Conservation (phyloP, 2,797 vertebrate genomes). For the Menidia menidia region DNA sequence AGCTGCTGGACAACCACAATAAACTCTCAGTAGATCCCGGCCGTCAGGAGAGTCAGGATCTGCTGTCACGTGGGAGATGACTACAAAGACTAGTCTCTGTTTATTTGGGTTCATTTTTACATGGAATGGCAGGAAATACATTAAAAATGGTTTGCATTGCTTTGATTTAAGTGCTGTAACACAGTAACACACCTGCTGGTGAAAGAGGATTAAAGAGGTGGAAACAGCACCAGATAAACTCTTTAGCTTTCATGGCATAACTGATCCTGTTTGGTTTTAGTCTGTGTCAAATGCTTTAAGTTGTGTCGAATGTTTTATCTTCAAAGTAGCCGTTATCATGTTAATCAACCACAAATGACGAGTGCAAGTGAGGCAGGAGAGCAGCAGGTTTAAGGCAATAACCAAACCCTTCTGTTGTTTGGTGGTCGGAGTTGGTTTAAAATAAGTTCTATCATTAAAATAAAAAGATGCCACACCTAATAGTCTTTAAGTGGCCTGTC, state of each 20-base stretch:
- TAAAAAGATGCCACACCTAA: slow-evolving; percentile 15
- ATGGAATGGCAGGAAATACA: slow-evolving; percentile 27
- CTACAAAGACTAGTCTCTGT: slow-evolving; percentile 53
- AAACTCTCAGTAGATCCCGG: slow-evolving; percentile 57
- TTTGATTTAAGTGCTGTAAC: slow-evolving; percentile 55
- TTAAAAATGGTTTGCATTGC: slow-evolving; percentile 45
- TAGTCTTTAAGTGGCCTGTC: slow-evolving; percentile 36
- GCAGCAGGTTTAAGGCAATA: slow-evolving; percentile 3
- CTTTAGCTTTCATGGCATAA: slow-evolving; percentile 15
- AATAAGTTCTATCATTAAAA: not conserved
- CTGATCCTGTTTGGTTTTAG: slow-evolving; percentile 8
- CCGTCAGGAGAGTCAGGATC: slow-evolving; percentile 41
- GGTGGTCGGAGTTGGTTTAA: too few relatives aligned
- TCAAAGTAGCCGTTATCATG: not conserved
- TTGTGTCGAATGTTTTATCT: not conserved
- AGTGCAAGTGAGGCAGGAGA: slow-evolving; percentile 18
- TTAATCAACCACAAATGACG: slow-evolving; percentile 12
- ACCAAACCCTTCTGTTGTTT: not conserved
- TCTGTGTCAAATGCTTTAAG: slow-evolving; percentile 9
- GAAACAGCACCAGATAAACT: not conserved
- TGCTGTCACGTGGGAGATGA: slow-evolving; percentile 47
- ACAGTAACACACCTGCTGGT: slow-evolving; percentile 63
- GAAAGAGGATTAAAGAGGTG: slow-evolving; percentile 55
- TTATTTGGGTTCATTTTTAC: slow-evolving; percentile 68
- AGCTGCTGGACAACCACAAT: slow-evolving; percentile 75